Evolutionary conservation across 1,140 invertebrate genomes (phyloP).

Genomic region (Lordiphosa stackelbergi): DNA sequence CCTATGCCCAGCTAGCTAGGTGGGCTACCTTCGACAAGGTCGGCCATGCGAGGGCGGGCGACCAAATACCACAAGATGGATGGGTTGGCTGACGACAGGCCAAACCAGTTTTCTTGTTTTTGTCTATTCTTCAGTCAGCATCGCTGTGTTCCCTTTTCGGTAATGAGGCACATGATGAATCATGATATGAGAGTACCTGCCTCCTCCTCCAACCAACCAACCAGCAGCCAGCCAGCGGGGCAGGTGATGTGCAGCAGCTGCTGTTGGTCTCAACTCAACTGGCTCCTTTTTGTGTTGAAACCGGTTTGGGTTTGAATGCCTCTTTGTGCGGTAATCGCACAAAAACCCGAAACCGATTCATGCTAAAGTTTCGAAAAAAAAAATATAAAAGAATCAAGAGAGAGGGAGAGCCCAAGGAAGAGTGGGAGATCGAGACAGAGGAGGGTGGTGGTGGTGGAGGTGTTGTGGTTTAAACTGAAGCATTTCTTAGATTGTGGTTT

Average conservation of each 20-base stretch:
- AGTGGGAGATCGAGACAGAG: background rate
- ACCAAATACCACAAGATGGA: conserved; percentile 7
- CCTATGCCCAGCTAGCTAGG: conserved; percentile 25
- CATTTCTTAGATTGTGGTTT: too few relatives aligned
- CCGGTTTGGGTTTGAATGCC: conserved; percentile 21
- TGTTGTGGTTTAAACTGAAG: too few relatives aligned
- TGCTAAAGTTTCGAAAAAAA: conserved; percentile 10
- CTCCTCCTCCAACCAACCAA: background rate
- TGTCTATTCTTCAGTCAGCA: background rate
- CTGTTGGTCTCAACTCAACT: conserved; percentile 24
- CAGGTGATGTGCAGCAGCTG: conserved; percentile 38
- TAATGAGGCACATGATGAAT: conserved; percentile 54
- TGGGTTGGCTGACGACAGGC: conserved; percentile 2
- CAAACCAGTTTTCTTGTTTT: conserved; percentile 27
- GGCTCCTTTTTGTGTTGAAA: conserved; percentile 18
- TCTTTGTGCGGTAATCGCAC: conserved; percentile 12
- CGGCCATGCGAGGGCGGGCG: conserved; percentile 28
- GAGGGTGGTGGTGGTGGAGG: background rate
- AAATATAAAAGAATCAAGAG: conserved; percentile 4
- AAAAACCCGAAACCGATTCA: conserved; percentile 27
- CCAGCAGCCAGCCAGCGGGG: conserved; percentile 4
- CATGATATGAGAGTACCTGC: conserved; percentile 33
- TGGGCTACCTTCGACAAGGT: conserved; percentile 49
- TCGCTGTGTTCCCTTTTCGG: conserved; percentile 11
- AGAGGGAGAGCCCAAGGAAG: background rate